phyloP scores from a whole-genome alignment of 2,888 invertebrate species.

The Tryphoninae sp. region DNA sequence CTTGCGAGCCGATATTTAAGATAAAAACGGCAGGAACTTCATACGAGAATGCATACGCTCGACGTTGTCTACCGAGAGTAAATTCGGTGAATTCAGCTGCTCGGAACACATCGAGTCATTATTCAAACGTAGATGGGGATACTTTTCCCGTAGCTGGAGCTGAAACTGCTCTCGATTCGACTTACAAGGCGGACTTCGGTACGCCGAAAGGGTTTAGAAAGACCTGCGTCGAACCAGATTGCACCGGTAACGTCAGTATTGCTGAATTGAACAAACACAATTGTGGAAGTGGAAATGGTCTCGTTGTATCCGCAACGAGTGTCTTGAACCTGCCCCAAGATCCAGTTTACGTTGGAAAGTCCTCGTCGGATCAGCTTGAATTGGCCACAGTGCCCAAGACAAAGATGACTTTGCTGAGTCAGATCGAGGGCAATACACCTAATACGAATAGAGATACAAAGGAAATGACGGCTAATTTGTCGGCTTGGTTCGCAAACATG shows the following conservation, averaged over 20 bases:
- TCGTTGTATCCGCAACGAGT: constrained; percentile 31
- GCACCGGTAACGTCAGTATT: constrained; percentile 46
- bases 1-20: constrained; percentile 55
- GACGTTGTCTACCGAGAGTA: constrained; percentile 62
- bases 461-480: constrained; percentile 76
- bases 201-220: constrained; percentile 32
- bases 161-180: constrained; percentile 53
- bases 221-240: constrained; percentile 53
- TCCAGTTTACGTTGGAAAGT: constrained; percentile 68
- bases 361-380: constrained; percentile 66
- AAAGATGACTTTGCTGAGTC: constrained; percentile 75
- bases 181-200: constrained; percentile 26
- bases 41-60: constrained; percentile 56
- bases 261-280: constrained; percentile 46
- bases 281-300: constrained; percentile 36
- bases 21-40: constrained; percentile 43
- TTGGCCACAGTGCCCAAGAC: constrained; percentile 57
- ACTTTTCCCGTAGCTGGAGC: constrained; percentile 42
- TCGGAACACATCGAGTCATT: constrained; percentile 36
- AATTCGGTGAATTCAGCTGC: constrained; percentile 57
- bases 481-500: constrained; percentile 79
- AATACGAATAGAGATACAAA: constrained; percentile 61
- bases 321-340: constrained; percentile 53
- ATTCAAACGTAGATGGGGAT: constrained; percentile 36
- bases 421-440: constrained; percentile 72